Percentiles rank a stretch among this genome's conserved stretches.
phyloP scores from a whole-genome alignment of 2,113 vertebrate species.

The Laticauda colubrina region DNA sequence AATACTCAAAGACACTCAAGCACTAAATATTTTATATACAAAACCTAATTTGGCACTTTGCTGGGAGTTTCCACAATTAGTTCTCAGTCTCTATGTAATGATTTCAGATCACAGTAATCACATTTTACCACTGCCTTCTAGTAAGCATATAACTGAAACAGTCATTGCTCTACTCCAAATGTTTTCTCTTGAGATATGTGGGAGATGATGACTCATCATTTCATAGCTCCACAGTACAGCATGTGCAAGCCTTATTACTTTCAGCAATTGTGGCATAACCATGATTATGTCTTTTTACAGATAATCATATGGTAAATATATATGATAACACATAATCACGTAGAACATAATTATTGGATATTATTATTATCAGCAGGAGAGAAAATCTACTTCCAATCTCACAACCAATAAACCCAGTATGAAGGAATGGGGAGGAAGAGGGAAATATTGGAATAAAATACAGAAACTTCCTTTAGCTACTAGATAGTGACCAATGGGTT shows the following conservation, averaged over 20 bases:
- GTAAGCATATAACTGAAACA: slow-evolving; percentile 11
- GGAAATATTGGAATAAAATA: not conserved
- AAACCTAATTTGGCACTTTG: fast-evolving
- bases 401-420: not conserved
- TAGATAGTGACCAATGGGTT: not conserved
- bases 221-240: slow-evolving; percentile 33
- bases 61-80: not conserved
- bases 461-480: not conserved
- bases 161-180: not conserved
- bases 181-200: not conserved
- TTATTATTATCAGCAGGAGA: not conserved
- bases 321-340: not conserved
- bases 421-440: not conserved
- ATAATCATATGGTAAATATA: slow-evolving; percentile 10
- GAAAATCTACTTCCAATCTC: not conserved
- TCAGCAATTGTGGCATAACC: slow-evolving; percentile 19
- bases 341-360: not conserved
- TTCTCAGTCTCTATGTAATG: not conserved
- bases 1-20: not conserved
- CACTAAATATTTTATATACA: not conserved
- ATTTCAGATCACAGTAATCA: not conserved
- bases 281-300: slow-evolving; percentile 7
- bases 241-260: slow-evolving; percentile 28
- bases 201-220: slow-evolving; percentile 46
- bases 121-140: slow-evolving; percentile 34